Evolutionary conservation across 2,113 vertebrate species (phyloP).

Genomic region (Centropus unirufus): DNA sequence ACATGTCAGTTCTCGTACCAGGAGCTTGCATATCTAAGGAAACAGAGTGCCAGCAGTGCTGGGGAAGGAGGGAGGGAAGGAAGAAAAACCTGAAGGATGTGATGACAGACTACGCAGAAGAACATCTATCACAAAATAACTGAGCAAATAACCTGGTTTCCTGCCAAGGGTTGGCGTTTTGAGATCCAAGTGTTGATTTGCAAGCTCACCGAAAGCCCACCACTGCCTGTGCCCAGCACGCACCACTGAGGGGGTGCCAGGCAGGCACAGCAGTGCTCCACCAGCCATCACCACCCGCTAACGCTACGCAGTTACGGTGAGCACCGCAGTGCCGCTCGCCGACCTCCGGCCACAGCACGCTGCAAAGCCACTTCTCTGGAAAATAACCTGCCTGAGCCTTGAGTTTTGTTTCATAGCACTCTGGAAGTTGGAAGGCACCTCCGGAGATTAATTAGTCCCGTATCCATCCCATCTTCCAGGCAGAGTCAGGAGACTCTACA

Average conservation of each 20-base stretch:
- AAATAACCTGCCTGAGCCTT: not conserved
- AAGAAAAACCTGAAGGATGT: not conserved
- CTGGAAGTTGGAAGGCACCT: not conserved
- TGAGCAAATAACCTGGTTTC: not conserved
- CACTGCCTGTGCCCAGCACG: not conserved
- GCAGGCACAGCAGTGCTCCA: accelerated
- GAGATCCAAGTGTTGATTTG: not conserved
- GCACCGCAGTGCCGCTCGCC: accelerated
- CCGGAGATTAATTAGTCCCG: not conserved
- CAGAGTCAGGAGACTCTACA: not conserved
- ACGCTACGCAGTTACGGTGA: accelerated
- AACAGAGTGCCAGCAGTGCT: not conserved
- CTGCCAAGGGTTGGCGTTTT: not conserved
- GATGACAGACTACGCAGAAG: not conserved
- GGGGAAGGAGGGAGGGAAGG: not conserved
- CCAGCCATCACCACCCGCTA: not conserved
- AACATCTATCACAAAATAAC: not conserved
- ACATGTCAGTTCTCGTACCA: not conserved
- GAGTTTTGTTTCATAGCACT: not conserved
- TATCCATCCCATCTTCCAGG: accelerated
- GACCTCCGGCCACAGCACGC: too few species aligned
- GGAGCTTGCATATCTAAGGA: not conserved
- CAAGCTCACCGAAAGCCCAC: not conserved
- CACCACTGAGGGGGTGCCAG: not conserved
- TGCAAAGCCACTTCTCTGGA: not conserved